A percentile compares a stretch with the other conserved stretches of the same genome.
Evolutionary conservation across 1,140 invertebrate species (phyloP).

Genomic region (Littorina saxatilis): DNA sequence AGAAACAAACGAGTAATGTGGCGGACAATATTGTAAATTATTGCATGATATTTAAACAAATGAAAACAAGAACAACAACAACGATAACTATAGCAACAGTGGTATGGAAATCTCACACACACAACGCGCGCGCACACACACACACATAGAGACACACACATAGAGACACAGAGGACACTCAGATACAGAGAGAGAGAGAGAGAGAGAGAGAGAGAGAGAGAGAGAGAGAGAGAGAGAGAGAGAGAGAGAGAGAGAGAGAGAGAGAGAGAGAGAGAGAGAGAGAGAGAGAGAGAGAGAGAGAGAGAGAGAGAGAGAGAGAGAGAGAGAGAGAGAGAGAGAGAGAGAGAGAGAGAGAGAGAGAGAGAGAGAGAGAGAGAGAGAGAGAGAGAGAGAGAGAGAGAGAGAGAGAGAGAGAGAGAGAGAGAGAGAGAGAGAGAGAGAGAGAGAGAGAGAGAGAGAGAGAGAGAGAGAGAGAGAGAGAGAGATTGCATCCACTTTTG

Average conservation of each 20-base stretch:
- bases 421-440: background rate
- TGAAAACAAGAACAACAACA: background rate
- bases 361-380: background rate
- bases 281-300: background rate
- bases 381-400: slow-evolving; percentile 9
- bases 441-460: background rate
- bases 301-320: background rate
- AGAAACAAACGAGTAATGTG: too few relatives aligned
- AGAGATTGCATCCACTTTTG: too few relatives aligned
- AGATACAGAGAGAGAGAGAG: too few relatives aligned
- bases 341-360: background rate
- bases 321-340: background rate
- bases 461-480: too few relatives aligned
- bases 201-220: background rate
- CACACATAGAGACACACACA: too few relatives aligned
- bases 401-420: background rate
- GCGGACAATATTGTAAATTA: too few relatives aligned
- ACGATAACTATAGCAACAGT: too few relatives aligned
- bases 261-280: background rate
- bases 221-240: background rate
- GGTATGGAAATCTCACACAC: too few relatives aligned
- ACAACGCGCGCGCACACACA: too few relatives aligned
- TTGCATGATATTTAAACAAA: too few relatives aligned
- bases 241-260: background rate
- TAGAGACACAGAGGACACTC: too few relatives aligned